Evolutionary conservation across 2,113 vertebrate genomes (phyloP).

Genomic region (Calonectris borealis): DNA sequence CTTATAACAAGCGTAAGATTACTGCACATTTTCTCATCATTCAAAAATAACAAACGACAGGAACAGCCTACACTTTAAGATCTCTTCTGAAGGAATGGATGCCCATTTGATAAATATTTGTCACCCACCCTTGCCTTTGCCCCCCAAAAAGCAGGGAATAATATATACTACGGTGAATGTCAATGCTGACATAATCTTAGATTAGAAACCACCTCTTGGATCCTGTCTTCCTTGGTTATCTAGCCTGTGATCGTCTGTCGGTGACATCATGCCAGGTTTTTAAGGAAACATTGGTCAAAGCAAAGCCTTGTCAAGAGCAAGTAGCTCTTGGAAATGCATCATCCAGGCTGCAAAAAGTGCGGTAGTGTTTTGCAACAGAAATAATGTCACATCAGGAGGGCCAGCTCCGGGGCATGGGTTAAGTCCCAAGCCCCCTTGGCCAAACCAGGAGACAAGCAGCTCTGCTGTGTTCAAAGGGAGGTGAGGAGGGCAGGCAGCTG

Average conservation of each 20-base stretch:
- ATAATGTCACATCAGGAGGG: neutral
- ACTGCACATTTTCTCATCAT: neutral
- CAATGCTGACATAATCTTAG: neutral
- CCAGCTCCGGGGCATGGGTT: fast-evolving
- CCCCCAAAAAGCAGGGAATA: neutral
- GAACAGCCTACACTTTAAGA: neutral
- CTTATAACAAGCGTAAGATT: neutral
- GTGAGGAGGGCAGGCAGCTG: neutral
- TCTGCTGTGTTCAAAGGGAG: neutral
- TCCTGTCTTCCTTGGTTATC: neutral
- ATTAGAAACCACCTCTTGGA: neutral
- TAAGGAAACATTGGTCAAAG: neutral
- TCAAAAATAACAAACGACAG: neutral
- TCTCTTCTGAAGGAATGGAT: neutral
- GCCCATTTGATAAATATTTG: neutral
- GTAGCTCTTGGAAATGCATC: neutral
- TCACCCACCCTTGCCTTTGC: neutral
- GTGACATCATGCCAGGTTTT: neutral
- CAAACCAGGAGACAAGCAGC: neutral
- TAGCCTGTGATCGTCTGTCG: neutral
- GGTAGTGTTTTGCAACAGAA: neutral
- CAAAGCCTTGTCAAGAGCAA: neutral
- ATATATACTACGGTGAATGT: neutral
- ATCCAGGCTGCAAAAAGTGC: neutral
- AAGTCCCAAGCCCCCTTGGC: neutral